Evolutionary conservation across 2,113 vertebrate genomes (phyloP).

Genomic region (Fregata magnificens): DNA sequence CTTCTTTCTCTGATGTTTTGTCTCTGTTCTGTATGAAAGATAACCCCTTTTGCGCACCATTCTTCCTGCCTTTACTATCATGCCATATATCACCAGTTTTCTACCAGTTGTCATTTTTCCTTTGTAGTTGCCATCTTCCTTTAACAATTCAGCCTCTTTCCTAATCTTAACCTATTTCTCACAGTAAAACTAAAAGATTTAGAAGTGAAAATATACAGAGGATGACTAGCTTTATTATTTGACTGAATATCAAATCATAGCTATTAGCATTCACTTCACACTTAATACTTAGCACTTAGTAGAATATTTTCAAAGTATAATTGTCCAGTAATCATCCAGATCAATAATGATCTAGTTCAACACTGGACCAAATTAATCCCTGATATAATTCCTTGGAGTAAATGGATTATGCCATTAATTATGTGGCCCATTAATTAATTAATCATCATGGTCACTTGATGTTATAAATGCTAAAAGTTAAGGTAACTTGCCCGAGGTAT

Average conservation of each 20-base stretch:
- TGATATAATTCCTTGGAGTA: not conserved
- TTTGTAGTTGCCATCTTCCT: not conserved
- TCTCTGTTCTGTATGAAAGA: not conserved
- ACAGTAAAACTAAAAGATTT: not conserved
- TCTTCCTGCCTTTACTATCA: not conserved
- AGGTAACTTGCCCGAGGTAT: not conserved
- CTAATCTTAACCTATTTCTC: not conserved
- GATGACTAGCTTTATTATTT: not conserved
- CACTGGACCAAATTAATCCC: not conserved
- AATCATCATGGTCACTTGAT: not conserved
- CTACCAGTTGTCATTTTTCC: not conserved
- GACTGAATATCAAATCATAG: not conserved
- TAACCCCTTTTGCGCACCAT: not conserved
- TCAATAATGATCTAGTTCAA: not conserved
- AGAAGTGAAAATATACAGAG: not conserved
- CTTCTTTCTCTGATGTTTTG: not conserved
- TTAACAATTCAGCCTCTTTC: not conserved
- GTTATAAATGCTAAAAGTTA: not conserved
- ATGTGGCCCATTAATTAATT: not conserved
- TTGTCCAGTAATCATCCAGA: too few relatives aligned
- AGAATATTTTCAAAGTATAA: not conserved
- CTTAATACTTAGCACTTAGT: not conserved
- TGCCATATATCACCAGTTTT: not conserved
- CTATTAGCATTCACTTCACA: not conserved
- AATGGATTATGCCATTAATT: not conserved